Evolutionary conservation across 2,797 vertebrate genomes (phyloP).

Genomic region (Microchirus variegatus): DNA sequence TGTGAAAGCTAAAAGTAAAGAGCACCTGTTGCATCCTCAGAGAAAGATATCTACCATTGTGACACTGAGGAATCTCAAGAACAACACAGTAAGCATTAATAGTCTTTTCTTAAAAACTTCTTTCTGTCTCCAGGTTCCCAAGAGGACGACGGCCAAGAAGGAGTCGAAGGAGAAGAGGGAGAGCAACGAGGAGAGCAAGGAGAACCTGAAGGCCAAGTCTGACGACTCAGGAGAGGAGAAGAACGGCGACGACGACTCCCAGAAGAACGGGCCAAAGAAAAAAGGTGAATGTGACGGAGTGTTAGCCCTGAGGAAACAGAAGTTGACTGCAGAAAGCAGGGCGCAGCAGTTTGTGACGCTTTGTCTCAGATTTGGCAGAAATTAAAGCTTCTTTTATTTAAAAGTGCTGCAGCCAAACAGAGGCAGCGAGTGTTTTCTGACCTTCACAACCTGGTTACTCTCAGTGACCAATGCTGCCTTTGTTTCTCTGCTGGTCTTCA

Average conservation of each 20-base stretch:
- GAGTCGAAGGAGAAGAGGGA: slow-evolving; percentile 93
- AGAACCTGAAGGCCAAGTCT: slow-evolving; percentile 94
- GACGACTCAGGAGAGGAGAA: slow-evolving; percentile 98
- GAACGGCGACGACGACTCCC: slow-evolving; percentile 92
- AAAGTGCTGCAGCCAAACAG: no score
- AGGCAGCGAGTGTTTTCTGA: no score
- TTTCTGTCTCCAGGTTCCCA: slow-evolving; percentile 80
- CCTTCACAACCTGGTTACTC: slow-evolving; percentile 13
- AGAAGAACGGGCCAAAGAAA: slow-evolving; percentile 92
- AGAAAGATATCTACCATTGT: background rate
- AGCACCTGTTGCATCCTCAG: background rate
- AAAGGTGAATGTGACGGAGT: slow-evolving; percentile 82
- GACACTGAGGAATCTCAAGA: background rate
- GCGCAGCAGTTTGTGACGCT: no score
- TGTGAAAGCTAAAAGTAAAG: slow-evolving; percentile 4
- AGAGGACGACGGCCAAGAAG: slow-evolving; percentile 86
- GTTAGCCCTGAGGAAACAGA: no score
- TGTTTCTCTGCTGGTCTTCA: background rate
- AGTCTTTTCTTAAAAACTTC: no score
- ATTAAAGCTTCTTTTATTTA: no score
- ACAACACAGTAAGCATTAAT: background rate
- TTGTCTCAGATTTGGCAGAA: no score
- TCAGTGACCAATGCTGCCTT: background rate
- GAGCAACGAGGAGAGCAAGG: slow-evolving; percentile 91
- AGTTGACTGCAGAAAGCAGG: no score